These are phyloP conservation scores for Propithecus perrieri DNA, from an alignment of 2,797 vertebrate species.

Conservation along the genomic window DNA sequence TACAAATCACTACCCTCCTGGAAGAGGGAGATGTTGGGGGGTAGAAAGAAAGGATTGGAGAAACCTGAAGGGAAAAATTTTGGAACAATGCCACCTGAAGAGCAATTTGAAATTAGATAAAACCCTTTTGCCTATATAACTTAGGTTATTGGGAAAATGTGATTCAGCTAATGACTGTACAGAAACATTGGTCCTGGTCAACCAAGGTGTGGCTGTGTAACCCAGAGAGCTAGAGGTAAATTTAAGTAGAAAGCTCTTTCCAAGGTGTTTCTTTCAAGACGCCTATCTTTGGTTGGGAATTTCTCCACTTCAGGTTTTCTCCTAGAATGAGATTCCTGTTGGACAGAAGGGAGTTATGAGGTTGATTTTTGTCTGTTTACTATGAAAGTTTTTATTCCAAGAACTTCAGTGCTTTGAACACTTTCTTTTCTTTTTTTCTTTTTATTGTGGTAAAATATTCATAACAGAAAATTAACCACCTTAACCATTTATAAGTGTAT, in stretches of 20 bases:
- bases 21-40: background rate
- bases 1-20: background rate
- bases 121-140: background rate
- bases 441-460: background rate
- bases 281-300: background rate
- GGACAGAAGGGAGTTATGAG: background rate
- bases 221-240: background rate
- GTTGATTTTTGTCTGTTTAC: slow-evolving; percentile 36
- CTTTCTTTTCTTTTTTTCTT: background rate
- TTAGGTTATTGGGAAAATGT: background rate
- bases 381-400: background rate
- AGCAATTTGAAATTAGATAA: slow-evolving; percentile 4
- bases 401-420: background rate
- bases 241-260: background rate
- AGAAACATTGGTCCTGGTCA: background rate
- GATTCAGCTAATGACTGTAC: background rate
- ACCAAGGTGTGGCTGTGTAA: background rate
- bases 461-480: background rate
- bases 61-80: background rate
- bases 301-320: background rate
- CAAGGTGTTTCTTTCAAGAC: background rate
- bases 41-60: background rate
- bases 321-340: background rate
- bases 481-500: background rate
- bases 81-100: background rate